Evolutionary conservation across 2,797 vertebrate genomes (phyloP).

Genomic region (Fundulus diaphanus): DNA sequence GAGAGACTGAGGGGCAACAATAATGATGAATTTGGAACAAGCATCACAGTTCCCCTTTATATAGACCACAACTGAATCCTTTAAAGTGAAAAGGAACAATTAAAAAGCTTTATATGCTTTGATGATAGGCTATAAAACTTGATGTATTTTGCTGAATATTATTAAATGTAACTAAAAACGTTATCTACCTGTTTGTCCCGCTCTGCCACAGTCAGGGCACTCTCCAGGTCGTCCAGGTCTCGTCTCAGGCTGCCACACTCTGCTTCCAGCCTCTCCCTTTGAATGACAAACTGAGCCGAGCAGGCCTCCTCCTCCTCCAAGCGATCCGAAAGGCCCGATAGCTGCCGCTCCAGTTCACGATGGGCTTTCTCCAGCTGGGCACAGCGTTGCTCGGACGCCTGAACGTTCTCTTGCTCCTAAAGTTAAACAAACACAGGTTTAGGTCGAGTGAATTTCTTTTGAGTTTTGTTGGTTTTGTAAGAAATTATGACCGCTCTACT

Average conservation of each 20-base stretch:
- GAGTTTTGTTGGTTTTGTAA: not conserved
- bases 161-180: not conserved
- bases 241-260: slow-evolving; percentile 77
- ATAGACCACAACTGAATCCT: too few species aligned
- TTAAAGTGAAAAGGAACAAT: too few species aligned
- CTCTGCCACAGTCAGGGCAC: slow-evolving; percentile 65
- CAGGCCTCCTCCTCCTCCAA: slow-evolving; percentile 80
- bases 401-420: slow-evolving; percentile 78
- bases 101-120: too few species aligned
- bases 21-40: too few species aligned
- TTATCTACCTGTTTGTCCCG: slow-evolving; percentile 75
- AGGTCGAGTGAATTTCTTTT: not conserved
- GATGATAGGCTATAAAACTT: not conserved
- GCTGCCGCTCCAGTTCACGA: slow-evolving; percentile 76
- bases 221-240: slow-evolving; percentile 80
- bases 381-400: slow-evolving; percentile 74
- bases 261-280: slow-evolving; percentile 74
- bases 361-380: slow-evolving; percentile 73
- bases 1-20: too few species aligned
- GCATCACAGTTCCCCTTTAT: too few species aligned
- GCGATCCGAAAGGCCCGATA: slow-evolving; percentile 72
- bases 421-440: slow-evolving; percentile 1
- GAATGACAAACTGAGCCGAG: slow-evolving; percentile 68
- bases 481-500: not conserved
- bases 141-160: not conserved